Base-by-base conservation (phyloP, 2,888 invertebrate species). In the Lasioglossum marginatum region DNA sequence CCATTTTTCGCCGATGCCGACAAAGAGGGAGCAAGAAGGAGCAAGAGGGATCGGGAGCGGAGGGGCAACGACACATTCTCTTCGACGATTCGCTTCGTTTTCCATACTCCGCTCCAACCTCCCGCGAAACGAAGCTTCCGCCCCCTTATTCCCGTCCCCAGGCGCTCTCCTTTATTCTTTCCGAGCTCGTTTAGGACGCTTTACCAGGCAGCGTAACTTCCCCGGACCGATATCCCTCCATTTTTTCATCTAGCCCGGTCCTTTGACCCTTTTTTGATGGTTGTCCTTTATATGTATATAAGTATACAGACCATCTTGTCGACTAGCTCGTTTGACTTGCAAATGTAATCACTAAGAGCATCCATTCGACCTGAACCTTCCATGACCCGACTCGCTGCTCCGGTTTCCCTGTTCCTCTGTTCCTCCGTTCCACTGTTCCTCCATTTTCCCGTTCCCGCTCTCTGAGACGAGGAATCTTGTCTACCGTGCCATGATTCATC, bases 291-390 rank as follows among this genome's bases (percentile, higher is more conserved):
- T 75, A 72, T 19, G 68, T 81, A 77, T 77, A 76, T 78, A 87
- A 72, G 83, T 75, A 72, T 90, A 86, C 86, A 81, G 79, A 87
- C 88, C 91, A 81, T 91, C 91, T 90, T 90, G 92, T 91, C 91
- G 90, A 88, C 91, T 85, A 75, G 88, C 91, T 94, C 92, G 92
- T 94, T 93, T 94, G 93, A 94, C 93, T 94, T 94, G 94, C 94
- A 93, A 94, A 94, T 94, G 94, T 92, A 94, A 94, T 93, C 93
- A 93, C 93, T 93, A 92, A 93, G 92, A 93, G 93, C 91, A 92
- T 89, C 92, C 90, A 93, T 93, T 91, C 90, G 87, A 77, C 77
- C 84, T 83, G 91, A 91, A 91, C 91, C 91, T 85, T 73, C 90
- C 88, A 88, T 87, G 89, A 91, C 79, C 89, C 83, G 81, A 81